A percentile compares a stretch with the other conserved stretches of the same genome.
phyloP scores from a whole-genome alignment of 2,888 invertebrate genomes.

The Dryomyza anilis region DNA sequence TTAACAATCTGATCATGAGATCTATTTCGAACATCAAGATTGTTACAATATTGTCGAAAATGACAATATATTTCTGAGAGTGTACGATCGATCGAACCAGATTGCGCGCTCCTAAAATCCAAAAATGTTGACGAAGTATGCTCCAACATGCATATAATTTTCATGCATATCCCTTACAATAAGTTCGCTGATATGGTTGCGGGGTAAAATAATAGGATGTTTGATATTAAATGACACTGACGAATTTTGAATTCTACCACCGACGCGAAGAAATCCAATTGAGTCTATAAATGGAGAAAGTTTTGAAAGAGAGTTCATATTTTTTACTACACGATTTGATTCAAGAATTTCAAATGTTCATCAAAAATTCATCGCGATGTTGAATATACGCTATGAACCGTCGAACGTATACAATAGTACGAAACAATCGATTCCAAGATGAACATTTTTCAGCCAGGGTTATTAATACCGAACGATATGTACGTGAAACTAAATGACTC shows the following conservation, averaged over 20 bases:
- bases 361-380: not conserved
- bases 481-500: not conserved
- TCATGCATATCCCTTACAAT: constrained; percentile 22
- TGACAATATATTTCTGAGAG: too few relatives aligned
- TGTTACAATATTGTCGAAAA: too few relatives aligned
- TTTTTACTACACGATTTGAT: not conserved
- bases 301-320: constrained; percentile 3
- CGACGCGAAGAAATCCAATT: constrained; percentile 17
- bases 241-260: constrained; percentile 26
- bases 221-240: too few relatives aligned
- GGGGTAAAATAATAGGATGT: too few relatives aligned
- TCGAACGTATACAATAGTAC: constrained; percentile 19
- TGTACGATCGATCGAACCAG: constrained; percentile 25
- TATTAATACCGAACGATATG: not conserved
- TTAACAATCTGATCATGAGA: too few relatives aligned
- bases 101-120: constrained; percentile 30
- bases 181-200: constrained; percentile 14
- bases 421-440: constrained; percentile 18
- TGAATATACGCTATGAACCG: constrained; percentile 21
- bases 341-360: not conserved
- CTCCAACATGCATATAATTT: too few relatives aligned
- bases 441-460: constrained; percentile 8
- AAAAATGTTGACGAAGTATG: too few relatives aligned
- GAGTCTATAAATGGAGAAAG: constrained; percentile 28
- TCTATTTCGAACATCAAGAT: too few relatives aligned